phyloP scores from a whole-genome alignment of 2,888 invertebrate species.

The Isoperla grammatica region DNA sequence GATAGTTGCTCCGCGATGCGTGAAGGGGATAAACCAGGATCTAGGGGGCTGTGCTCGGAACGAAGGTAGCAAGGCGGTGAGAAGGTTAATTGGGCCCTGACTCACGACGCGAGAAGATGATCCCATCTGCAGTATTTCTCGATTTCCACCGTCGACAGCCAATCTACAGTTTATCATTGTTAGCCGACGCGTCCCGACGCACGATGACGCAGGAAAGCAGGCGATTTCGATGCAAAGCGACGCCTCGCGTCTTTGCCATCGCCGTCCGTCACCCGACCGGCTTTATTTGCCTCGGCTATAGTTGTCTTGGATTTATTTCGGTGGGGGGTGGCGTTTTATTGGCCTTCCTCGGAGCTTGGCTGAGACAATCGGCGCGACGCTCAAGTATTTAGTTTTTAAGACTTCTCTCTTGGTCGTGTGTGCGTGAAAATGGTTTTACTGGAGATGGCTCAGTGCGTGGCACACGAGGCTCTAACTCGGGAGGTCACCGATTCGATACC shows the following conservation, averaged over 20 bases:
- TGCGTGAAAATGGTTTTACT: too few relatives aligned
- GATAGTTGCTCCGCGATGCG: too few relatives aligned
- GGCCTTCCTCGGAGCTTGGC: background rate
- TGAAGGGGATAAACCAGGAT: conserved; percentile 7
- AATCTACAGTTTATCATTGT: conserved; percentile 18
- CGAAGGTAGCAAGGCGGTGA: background rate
- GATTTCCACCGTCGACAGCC: conserved; percentile 4
- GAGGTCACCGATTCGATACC: too few relatives aligned
- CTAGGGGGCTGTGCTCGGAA: conserved; percentile 2
- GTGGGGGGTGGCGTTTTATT: background rate
- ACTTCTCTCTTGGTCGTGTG: too few relatives aligned
- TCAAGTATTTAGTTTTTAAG: background rate
- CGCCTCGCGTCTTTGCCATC: too few relatives aligned
- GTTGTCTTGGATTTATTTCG: background rate
- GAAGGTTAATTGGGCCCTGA: too few relatives aligned
- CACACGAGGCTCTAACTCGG: too few relatives aligned
- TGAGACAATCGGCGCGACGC: background rate
- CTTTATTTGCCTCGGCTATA: too few relatives aligned
- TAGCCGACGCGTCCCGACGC: background rate
- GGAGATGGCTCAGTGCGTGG: too few relatives aligned
- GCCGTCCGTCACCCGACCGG: background rate
- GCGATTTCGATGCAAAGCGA: conserved; percentile 2
- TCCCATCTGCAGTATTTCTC: background rate
- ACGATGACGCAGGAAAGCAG: conserved; percentile 3
- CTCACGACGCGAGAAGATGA: background rate